A percentile compares a stretch with the other conserved stretches of the same genome.
These are phyloP conservation scores for Polyploca ridens DNA, from an alignment of 2,888 invertebrate species.

Conservation along the genomic window DNA sequence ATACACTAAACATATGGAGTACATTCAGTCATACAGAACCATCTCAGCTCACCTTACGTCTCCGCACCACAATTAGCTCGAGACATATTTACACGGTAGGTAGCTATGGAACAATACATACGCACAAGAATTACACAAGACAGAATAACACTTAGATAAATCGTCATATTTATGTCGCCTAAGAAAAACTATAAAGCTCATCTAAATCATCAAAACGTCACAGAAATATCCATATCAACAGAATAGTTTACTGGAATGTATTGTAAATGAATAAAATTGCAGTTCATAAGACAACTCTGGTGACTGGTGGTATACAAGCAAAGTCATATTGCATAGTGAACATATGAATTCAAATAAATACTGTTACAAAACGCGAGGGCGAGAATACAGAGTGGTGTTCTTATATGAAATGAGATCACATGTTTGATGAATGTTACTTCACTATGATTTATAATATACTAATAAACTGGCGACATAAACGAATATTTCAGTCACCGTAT, in stretches of 20 bases:
- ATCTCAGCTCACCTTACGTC: conserved; percentile 56
- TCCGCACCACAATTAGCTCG: conserved; percentile 49
- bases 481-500: conserved; percentile 56
- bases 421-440: conserved; percentile 63
- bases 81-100: conserved; percentile 72
- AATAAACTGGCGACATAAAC: conserved; percentile 55
- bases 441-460: conserved; percentile 59
- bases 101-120: conserved; percentile 65
- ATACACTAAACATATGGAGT: conserved; percentile 70
- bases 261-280: conserved; percentile 54
- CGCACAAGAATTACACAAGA: conserved; percentile 62
- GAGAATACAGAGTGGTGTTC: conserved; percentile 52
- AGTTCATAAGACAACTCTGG: conserved; percentile 57
- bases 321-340: neutral
- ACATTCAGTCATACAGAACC: conserved; percentile 68
- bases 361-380: conserved; percentile 39
- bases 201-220: conserved; percentile 69
- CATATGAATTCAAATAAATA: conserved; percentile 52
- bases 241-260: conserved; percentile 77
- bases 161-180: conserved; percentile 64
- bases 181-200: conserved; percentile 74
- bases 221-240: conserved; percentile 61
- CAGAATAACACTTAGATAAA: conserved; percentile 66
- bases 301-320: conserved; percentile 24
- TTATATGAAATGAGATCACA: conserved; percentile 79